Evolutionary conservation across 2,888 invertebrate species (phyloP).

Genomic region (Auanema sp.): DNA sequence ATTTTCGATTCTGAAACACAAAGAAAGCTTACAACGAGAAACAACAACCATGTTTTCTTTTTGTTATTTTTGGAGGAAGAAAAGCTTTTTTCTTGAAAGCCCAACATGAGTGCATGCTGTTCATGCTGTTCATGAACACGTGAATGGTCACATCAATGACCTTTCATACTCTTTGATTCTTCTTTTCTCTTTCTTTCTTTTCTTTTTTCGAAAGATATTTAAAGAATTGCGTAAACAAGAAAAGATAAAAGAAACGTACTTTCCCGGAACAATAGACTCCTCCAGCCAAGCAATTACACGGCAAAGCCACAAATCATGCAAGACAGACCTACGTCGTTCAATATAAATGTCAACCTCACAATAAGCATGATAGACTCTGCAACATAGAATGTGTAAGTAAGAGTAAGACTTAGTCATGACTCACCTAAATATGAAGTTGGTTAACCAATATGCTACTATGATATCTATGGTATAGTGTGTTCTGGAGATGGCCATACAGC

Average conservation of each 20-base stretch:
- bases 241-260: conserved; percentile 14
- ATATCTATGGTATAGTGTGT: conserved; percentile 57
- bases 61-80: background rate
- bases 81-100: background rate
- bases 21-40: background rate
- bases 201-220: background rate
- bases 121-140: background rate
- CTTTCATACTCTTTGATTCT: conserved; percentile 1
- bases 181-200: conserved; percentile 4
- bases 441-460: conserved; percentile 51
- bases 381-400: conserved; percentile 2
- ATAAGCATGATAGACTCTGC: conserved; percentile 49
- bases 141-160: background rate
- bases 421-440: conserved; percentile 48
- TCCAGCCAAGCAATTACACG: conserved; percentile 47
- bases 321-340: conserved; percentile 38
- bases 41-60: background rate
- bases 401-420: background rate
- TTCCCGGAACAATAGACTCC: conserved; percentile 45
- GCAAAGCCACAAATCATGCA: conserved; percentile 37
- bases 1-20: conserved; percentile 21
- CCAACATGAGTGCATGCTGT: background rate
- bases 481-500: conserved; percentile 49
- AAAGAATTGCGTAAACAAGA: background rate
- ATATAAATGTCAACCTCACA: conserved; percentile 45